These are phyloP conservation scores for Armadillidium nasatum DNA, from an alignment of 1,140 invertebrate species.

Conservation along the genomic window DNA sequence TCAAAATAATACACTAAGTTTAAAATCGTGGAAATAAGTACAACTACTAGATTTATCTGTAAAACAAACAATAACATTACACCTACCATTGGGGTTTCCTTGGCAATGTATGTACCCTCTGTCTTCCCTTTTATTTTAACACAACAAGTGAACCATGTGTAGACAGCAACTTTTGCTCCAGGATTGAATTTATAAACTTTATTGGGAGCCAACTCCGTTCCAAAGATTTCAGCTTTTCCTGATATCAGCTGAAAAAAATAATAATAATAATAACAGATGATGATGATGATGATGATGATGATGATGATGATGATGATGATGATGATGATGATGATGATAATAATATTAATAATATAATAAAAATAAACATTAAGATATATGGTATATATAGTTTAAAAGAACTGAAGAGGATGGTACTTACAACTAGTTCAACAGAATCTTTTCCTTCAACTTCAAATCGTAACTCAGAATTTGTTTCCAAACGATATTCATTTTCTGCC, in stretches of 20 bases:
- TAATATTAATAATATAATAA: neutral
- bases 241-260: slow-evolving; percentile 63
- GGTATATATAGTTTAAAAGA: neutral
- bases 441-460: neutral
- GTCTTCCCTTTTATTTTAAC: slow-evolving; percentile 67
- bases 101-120: slow-evolving; percentile 88
- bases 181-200: slow-evolving; percentile 85
- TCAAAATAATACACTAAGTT: too few species aligned
- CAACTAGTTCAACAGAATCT: neutral
- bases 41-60: too few species aligned
- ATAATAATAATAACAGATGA: slow-evolving; percentile 27
- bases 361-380: neutral
- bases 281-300: neutral
- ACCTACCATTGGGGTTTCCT: slow-evolving; percentile 88
- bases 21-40: too few species aligned
- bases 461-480: neutral
- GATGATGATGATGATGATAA: neutral
- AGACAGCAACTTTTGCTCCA: slow-evolving; percentile 91
- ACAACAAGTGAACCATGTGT: slow-evolving; percentile 90
- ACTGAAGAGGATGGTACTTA: neutral
- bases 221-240: slow-evolving; percentile 93
- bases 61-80: neutral
- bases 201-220: slow-evolving; percentile 89
- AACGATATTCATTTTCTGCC: neutral
- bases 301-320: neutral